Base-by-base conservation (phyloP, 2,113 vertebrate species). In the Chionodraco myersi region DNA sequence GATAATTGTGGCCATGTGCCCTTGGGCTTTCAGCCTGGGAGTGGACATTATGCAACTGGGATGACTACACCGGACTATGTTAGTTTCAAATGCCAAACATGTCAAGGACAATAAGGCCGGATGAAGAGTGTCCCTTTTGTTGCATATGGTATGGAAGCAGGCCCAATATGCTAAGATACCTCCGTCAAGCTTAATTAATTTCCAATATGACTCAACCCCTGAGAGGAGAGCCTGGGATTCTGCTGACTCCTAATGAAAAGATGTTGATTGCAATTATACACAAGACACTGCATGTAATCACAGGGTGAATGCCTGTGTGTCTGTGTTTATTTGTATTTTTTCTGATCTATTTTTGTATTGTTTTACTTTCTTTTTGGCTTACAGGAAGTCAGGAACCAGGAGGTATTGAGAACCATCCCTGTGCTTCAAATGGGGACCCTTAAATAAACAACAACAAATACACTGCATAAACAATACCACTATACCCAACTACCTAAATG, bases 51-150 rank as follows among this genome's bases (percentile, higher is more conserved):
- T 79, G 87, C 87, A 94, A 95, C 78, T 59, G 54, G 78, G 80
- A 89, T 90, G 88, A 91, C 79, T 82, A 52, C 58, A 79, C 64
- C 74, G 66, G 48, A 80, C 72, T 89, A 80, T 70, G 86, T 88
- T 92, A 69, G 71, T 84, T 92, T 90, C 76, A 93, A 94, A 93
- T 91, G 89, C 92, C 90, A 91, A 81, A 89, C 84, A 65, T 74
- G 86, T 89, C 78, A 87, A 84, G 60, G 86, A 87, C 85, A 89
- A 91, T 75, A 76, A 62, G 74, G 78, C 63, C n/a, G 21, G 36
- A 74, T 60, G 21, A 80, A 75, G 23, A 79, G 51, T 44, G 23
- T 47, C 53, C 69, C 63, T 79, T 76, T 77, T 36, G 62, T 60
- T 88, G 76, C 65, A 56, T 75, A 59, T 85, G 88, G 86, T 51